Conservation (phyloP, 2,888 invertebrate species). For the Danaus chrysippus region DNA sequence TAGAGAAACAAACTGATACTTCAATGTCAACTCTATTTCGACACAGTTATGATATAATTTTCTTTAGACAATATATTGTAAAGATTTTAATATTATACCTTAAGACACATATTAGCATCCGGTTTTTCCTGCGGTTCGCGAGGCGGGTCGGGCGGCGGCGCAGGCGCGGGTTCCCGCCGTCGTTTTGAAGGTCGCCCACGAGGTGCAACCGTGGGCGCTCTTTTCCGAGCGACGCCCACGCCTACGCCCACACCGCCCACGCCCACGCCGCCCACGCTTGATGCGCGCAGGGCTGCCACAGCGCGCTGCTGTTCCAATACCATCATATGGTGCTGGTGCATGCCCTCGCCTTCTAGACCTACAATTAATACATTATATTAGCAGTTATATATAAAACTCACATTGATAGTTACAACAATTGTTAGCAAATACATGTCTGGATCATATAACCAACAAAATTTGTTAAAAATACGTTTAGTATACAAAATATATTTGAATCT, state of each 20-base stretch:
- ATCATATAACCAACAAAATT: too few relatives aligned
- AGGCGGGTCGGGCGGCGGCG: conserved; percentile 77
- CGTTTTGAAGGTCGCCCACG: conserved; percentile 55
- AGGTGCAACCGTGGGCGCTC: conserved; percentile 50
- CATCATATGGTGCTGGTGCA: conserved; percentile 81
- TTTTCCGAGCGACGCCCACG: conserved; percentile 45
- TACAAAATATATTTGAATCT: too few relatives aligned
- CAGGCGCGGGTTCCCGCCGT: conserved; percentile 54
- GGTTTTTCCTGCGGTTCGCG: conserved; percentile 87
- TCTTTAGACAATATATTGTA: too few relatives aligned
- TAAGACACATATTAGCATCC: conserved; percentile 91
- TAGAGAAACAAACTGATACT: too few relatives aligned
- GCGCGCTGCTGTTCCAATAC: conserved; percentile 78
- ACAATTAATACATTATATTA: conserved; percentile 11
- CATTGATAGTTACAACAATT: not conserved
- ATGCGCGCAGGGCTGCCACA: conserved; percentile 59
- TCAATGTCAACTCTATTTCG: too few relatives aligned
- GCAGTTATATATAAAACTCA: not conserved
- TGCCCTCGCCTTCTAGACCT: conserved; percentile 74
- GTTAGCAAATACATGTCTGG: too few relatives aligned
- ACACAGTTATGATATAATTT: too few relatives aligned
- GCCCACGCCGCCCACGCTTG: conserved; percentile 31
- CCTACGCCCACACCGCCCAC: conserved; percentile 32
- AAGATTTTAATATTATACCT: conserved; percentile 57
- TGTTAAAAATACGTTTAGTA: too few relatives aligned